Evolutionary conservation across 2,888 invertebrate species (phyloP).

Genomic region (Hoplodrina ambigua): DNA sequence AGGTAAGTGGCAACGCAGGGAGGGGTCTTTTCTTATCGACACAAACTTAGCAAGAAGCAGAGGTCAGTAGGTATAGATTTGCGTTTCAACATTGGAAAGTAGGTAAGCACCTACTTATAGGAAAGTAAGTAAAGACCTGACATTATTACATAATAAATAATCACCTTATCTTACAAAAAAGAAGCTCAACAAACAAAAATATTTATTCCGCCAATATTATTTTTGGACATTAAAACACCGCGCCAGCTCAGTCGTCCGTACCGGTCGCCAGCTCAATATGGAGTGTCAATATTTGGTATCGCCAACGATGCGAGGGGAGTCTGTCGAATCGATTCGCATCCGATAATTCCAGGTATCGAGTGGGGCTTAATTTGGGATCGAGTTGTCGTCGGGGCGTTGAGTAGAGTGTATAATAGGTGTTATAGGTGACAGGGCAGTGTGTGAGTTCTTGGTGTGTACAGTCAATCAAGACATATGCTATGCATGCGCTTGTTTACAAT

Average conservation of each 20-base stretch:
- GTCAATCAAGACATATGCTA: too few species aligned
- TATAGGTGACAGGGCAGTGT: conserved; percentile 26
- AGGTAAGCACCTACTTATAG: neutral
- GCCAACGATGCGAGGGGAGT: conserved; percentile 67
- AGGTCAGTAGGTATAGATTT: too few species aligned
- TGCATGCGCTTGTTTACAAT: too few species aligned
- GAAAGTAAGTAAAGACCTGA: neutral
- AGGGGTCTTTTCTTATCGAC: too few species aligned
- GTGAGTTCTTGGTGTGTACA: neutral
- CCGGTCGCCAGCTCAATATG: conserved; percentile 65
- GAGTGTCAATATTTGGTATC: conserved; percentile 83
- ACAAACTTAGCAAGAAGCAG: neutral
- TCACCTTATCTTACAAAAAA: neutral
- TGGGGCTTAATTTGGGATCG: conserved; percentile 83
- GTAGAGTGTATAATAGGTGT: conserved; percentile 45
- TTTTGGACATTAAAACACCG: conserved; percentile 50
- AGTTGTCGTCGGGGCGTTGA: conserved; percentile 67
- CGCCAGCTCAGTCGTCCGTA: conserved; percentile 41
- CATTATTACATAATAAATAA: neutral
- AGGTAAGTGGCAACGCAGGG: too few species aligned
- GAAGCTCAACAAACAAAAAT: conserved; percentile 7
- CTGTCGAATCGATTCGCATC: conserved; percentile 64
- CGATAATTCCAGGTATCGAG: conserved; percentile 78
- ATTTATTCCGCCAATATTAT: conserved; percentile 29
- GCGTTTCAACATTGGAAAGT: too few species aligned